Evolutionary conservation across 2,113 vertebrate species (phyloP), one percentile per base, ranked within the genome.

Genomic region (Calidris pugnax): DNA sequence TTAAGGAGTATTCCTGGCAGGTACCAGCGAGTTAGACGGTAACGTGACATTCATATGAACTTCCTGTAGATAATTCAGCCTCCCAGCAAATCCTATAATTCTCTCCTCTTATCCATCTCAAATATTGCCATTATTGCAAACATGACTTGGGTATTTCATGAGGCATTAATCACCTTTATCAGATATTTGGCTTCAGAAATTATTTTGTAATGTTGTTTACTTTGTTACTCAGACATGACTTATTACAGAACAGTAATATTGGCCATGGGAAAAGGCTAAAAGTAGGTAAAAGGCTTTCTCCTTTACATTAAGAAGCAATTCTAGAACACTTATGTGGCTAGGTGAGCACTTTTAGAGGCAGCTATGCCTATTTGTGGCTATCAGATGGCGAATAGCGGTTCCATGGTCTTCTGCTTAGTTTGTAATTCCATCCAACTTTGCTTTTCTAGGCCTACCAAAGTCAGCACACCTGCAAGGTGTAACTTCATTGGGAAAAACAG

Each of bases 81-180:
- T 92, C 71, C 85, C 57, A 93, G 59, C 92, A 96, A 95, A 95
- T 93, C 92, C 56, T 90, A 82, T 96, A 93, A 93, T 96, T 97
- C 96, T 78, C 55, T 80, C 16, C 68, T 82, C 94, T 96, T 97
- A 97, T 97, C 95, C 95, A 96, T 83, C 93, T 96, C 93, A 96
- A 96, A 90, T 93, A 97, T 95, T 94, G 89, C 94, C 87, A 85
- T 97, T 89, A 93, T 95, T 96, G 91, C 87, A 96, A 97, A 96
- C 89, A 94, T 43, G 23, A 91, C 84, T 96, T 87, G 75, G 77
- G 43, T 74, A 92, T 92, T 96, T 93, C 86, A 85, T 19, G 92
- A 96, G 39, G 63, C 84, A 96, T 96, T 97, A 96, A 92, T 97
- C 95, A 96, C 64, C 73, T 89, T 96, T 97, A 96, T 97, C 97